Conservation (phyloP, 2,888 invertebrate species). For the Pseudeuparius sepicola region DNA sequence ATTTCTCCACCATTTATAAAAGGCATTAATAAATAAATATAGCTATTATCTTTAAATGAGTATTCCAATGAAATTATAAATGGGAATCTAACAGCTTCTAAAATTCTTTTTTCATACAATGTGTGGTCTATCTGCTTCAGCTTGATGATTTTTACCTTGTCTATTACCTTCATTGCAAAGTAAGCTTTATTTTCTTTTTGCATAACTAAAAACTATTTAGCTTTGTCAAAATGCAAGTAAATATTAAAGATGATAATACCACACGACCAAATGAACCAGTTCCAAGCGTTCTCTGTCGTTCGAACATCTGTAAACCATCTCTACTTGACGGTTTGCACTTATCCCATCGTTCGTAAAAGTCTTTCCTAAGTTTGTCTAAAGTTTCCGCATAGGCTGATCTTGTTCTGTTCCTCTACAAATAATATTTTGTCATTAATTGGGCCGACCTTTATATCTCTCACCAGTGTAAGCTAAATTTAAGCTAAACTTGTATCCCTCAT, state of each 20-base stretch:
- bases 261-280: conserved; percentile 91
- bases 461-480: background rate
- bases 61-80: conserved; percentile 79
- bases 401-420: conserved; percentile 24
- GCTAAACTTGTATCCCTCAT: too few relatives aligned
- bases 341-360: conserved; percentile 47
- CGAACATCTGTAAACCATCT: conserved; percentile 48
- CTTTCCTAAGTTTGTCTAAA: conserved; percentile 44
- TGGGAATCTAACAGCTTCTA: conserved; percentile 78
- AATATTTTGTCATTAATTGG: conserved; percentile 5
- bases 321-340: conserved; percentile 25
- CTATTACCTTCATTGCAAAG: conserved; percentile 82
- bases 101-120: conserved; percentile 78
- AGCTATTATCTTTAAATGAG: conserved; percentile 77
- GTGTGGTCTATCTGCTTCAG: conserved; percentile 85
- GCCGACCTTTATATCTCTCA: background rate
- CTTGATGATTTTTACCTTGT: conserved; percentile 77
- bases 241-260: conserved; percentile 34
- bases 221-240: conserved; percentile 3
- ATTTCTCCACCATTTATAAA: conserved; percentile 81
- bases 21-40: conserved; percentile 75
- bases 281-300: conserved; percentile 67
- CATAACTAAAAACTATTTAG: conserved; percentile 42
- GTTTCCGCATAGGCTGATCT: conserved; percentile 34
- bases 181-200: conserved; percentile 49